These are phyloP conservation scores for Mythimna lalbum DNA, from an alignment of 2,888 invertebrate genomes.

Conservation along the genomic window DNA sequence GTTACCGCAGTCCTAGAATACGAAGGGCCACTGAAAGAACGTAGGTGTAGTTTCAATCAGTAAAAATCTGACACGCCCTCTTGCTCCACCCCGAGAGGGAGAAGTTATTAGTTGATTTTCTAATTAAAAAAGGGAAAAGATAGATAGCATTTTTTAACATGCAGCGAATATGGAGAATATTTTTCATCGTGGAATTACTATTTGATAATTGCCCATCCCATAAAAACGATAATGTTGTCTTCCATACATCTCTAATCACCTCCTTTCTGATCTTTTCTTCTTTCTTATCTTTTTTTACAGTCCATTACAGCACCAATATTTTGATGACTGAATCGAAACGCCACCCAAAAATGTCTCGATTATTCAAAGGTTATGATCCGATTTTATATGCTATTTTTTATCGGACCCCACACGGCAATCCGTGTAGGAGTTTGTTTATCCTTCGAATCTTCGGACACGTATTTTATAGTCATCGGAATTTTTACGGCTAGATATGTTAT, in stretches of 20 bases:
- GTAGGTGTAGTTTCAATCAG: no score
- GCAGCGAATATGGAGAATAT: no score
- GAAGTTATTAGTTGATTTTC: no score
- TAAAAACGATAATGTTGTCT: not conserved
- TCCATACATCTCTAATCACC: not conserved
- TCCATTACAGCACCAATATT: not conserved
- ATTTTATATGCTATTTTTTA: slow-evolving; percentile 56
- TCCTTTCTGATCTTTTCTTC: no score
- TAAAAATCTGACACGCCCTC: no score
- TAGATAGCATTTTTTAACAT: no score
- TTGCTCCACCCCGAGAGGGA: no score
- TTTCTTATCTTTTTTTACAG: not conserved
- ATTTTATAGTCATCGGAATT: slow-evolving; percentile 47
- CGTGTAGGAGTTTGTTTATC: slow-evolving; percentile 70
- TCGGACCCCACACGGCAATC: slow-evolving; percentile 37
- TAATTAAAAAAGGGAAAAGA: no score
- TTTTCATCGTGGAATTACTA: no score
- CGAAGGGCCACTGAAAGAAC: no score
- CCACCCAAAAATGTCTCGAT: slow-evolving; percentile 11
- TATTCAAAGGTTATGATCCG: slow-evolving; percentile 53
- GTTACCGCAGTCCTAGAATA: no score
- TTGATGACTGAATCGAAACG: not conserved
- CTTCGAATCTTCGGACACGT: slow-evolving; percentile 41
- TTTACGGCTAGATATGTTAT: slow-evolving; percentile 44
- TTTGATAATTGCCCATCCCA: no score